Evolutionary conservation across 2,888 invertebrate genomes (phyloP).

Genomic region (Saturnia japonica): DNA sequence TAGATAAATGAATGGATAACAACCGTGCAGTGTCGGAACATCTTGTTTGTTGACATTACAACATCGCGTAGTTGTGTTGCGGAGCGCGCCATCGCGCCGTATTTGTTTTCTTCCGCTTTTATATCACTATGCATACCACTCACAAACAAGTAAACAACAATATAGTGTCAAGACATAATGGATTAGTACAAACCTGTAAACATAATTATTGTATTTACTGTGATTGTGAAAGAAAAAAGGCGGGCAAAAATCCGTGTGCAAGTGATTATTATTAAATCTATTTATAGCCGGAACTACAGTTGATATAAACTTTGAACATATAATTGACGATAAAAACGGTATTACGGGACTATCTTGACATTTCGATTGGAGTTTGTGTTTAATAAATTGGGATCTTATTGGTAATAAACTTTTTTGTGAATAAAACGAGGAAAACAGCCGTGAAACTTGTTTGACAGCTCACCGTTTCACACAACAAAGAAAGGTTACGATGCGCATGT

Average conservation of each 20-base stretch:
- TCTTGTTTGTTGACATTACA: slow-evolving; percentile 68
- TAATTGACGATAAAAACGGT: slow-evolving; percentile 43
- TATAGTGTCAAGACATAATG: slow-evolving; percentile 38
- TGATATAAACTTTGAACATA: slow-evolving; percentile 48
- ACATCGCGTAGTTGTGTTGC: slow-evolving; percentile 63
- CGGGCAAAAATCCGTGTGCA: slow-evolving; percentile 72
- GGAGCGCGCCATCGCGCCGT: slow-evolving; percentile 64
- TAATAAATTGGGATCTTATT: slow-evolving; percentile 32
- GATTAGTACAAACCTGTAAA: slow-evolving; percentile 38
- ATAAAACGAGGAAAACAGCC: slow-evolving; percentile 51
- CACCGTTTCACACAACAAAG: slow-evolving; percentile 55
- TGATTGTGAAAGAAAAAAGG: slow-evolving; percentile 63
- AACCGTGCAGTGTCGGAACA: slow-evolving; percentile 18
- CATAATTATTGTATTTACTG: slow-evolving; percentile 41
- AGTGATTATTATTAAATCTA: slow-evolving; percentile 71
- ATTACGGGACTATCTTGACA: slow-evolving; percentile 34
- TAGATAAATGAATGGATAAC: neutral
- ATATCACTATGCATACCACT: slow-evolving; percentile 44
- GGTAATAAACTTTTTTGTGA: slow-evolving; percentile 39
- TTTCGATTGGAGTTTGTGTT: slow-evolving; percentile 38
- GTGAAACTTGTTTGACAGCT: slow-evolving; percentile 79
- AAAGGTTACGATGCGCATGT: slow-evolving; percentile 54
- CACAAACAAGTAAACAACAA: slow-evolving; percentile 40
- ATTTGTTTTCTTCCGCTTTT: slow-evolving; percentile 52
- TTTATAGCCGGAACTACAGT: slow-evolving; percentile 69